Conservation (phyloP, 2,797 vertebrate species). For the Pantherophis alleghaniensis region DNA sequence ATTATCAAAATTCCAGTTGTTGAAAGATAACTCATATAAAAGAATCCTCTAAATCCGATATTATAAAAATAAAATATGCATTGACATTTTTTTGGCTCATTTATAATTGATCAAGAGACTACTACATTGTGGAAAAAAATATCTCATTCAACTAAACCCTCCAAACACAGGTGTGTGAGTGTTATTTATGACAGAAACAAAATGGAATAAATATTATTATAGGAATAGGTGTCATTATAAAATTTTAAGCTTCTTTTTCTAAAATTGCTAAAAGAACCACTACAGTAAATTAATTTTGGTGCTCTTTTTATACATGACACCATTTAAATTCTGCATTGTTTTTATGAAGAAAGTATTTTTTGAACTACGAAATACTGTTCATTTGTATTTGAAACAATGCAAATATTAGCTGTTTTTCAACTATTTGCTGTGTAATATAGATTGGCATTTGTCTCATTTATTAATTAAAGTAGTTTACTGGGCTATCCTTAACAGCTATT, state of each 20-base stretch:
- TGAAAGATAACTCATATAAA: background rate
- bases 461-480: background rate
- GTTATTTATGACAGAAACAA: slow-evolving; percentile 3
- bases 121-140: background rate
- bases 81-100: slow-evolving; percentile 6
- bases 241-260: background rate
- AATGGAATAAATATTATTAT: background rate
- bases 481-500: background rate
- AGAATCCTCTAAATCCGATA: background rate
- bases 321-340: slow-evolving; percentile 7
- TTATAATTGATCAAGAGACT: background rate
- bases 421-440: background rate
- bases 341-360: slow-evolving; percentile 18
- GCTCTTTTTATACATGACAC: background rate
- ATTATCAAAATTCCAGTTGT: background rate
- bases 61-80: background rate
- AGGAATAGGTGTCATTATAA: background rate
- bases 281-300: background rate
- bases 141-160: background rate
- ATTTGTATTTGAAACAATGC: background rate
- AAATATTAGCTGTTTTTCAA: background rate
- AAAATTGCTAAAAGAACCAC: slow-evolving; percentile 6
- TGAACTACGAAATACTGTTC: slow-evolving; percentile 6
- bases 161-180: background rate
- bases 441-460: background rate